Base-by-base conservation (phyloP, 2,888 invertebrate genomes). In the Pandemis cinnamomeana region DNA sequence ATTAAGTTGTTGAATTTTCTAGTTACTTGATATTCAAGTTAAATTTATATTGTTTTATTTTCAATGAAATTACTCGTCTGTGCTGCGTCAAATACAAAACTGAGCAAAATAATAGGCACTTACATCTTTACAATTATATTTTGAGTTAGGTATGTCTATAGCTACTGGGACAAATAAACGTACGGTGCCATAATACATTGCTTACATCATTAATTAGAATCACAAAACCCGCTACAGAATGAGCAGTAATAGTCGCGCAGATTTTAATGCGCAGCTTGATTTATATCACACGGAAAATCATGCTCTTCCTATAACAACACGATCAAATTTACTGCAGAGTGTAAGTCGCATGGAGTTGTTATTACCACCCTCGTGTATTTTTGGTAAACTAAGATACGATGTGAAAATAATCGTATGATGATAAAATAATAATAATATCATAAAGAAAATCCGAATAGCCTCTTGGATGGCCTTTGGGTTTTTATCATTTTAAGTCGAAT, bases 261-360 rank as follows among this genome's bases (percentile, higher is more conserved):
- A 67, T 72, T 69, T 70, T 62, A 61, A 70, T 70, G 71, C 72
- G 64, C 62, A 63, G 69, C 67, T 82, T 84, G 80, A 83, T 83
- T 83, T 82, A 82, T 79, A 81, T 81, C 80, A 76, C 77, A 76
- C 75, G 80, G 79, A 82, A 81, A 71, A 74, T 67, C 67, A 66
- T 73, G 80, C 83, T 83, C 81, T 79, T 79, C 82, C 78, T 82
- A 84, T 82, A 84, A 84, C 82, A 83, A 83, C 80, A 80, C 81
- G 78, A 85, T 85, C 82, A 84, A 85, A 82, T 83, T 84, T 80
- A 80, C 81, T 76, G 72, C 78, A 71, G 75, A 66, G 20, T 13
- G 62, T 55, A 77, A 27, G 67, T 71, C 11, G 76, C 60, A 70
- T 62, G 71, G 79, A 82, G 81, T 71, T 74, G 81, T 61, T 77